Evolutionary conservation across 2,113 vertebrate species (phyloP).

Genomic region (Melanerpes formicivorus): DNA sequence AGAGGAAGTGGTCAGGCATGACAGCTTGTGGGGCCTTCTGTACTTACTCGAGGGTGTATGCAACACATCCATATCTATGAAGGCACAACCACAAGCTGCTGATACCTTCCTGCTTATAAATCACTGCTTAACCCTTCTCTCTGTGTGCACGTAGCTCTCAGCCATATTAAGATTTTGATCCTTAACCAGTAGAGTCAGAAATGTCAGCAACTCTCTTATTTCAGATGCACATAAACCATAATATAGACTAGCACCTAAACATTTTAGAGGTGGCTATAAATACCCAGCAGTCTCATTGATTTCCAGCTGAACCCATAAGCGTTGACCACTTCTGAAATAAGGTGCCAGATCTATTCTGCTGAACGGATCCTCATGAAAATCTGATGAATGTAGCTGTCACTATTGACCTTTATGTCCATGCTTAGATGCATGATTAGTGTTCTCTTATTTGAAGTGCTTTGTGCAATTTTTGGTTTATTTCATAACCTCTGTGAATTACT

Average conservation of each 20-base stretch:
- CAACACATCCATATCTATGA: neutral
- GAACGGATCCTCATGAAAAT: slow-evolving; percentile 6
- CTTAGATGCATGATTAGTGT: neutral
- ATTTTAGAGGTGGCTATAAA: neutral
- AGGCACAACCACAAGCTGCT: neutral
- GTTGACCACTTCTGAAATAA: slow-evolving; percentile 18
- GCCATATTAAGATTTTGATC: neutral
- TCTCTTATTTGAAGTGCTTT: neutral
- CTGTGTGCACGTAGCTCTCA: neutral
- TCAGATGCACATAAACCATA: neutral
- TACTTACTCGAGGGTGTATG: too few species aligned
- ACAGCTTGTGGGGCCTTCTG: neutral
- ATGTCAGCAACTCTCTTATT: neutral
- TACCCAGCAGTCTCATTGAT: neutral
- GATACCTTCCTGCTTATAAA: neutral
- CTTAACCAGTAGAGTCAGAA: neutral
- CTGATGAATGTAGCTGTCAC: slow-evolving; percentile 51
- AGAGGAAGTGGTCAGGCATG: neutral
- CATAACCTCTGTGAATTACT: neutral
- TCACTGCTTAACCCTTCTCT: neutral
- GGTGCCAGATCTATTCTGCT: neutral
- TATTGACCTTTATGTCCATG: slow-evolving; percentile 51
- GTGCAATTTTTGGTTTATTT: slow-evolving; percentile 37
- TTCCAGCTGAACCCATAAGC: neutral
- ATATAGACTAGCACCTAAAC: neutral